Evolutionary conservation across 1,140 invertebrate genomes (phyloP).

Genomic region (Eufriesea mexicana): DNA sequence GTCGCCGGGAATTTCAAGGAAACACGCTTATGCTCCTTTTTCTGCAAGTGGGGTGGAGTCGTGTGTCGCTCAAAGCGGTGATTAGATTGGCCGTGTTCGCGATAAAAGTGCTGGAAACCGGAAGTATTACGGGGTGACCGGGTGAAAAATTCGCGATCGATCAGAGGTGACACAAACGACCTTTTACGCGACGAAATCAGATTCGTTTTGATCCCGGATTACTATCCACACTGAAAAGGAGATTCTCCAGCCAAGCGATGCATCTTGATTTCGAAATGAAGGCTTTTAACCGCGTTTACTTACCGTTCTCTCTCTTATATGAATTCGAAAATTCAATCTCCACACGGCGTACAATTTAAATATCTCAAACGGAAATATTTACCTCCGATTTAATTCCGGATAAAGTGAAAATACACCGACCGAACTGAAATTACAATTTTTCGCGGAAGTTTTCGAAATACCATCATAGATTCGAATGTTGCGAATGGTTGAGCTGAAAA

Average conservation of each 20-base stretch:
- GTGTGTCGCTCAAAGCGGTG: neutral
- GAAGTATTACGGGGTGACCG: neutral
- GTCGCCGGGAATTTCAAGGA: neutral
- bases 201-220: constrained; percentile 21
- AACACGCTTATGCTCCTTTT: neutral
- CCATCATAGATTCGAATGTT: neutral
- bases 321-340: too few relatives aligned
- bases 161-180: constrained; percentile 26
- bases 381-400: too few relatives aligned
- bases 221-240: neutral
- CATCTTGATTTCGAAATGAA: neutral
- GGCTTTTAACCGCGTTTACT: neutral
- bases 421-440: too few relatives aligned
- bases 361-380: too few relatives aligned
- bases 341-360: too few relatives aligned
- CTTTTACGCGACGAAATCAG: constrained; percentile 13
- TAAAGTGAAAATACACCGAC: too few relatives aligned
- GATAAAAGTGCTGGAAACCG: neutral
- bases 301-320: too few relatives aligned
- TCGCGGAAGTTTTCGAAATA: neutral
- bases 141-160: neutral
- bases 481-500: neutral
- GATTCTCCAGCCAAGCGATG: neutral
- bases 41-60: neutral
- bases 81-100: constrained; percentile 12